A percentile compares a stretch with the other conserved stretches of the same genome.
Conservation (phyloP, 64 coral and sea anemone genomes). For the Stichodactyla helianthus region DNA sequence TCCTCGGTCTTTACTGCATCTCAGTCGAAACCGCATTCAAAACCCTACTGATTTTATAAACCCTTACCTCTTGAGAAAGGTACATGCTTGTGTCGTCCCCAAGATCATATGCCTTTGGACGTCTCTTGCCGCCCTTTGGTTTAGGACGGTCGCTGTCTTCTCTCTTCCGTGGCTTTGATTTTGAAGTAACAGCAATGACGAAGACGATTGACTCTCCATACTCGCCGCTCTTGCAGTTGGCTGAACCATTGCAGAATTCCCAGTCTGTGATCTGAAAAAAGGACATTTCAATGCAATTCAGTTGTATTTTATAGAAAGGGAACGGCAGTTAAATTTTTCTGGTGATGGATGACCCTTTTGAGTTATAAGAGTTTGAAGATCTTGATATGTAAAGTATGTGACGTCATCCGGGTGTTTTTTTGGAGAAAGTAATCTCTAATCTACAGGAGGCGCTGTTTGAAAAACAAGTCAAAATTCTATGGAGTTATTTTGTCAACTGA, state of each 20-base stretch:
- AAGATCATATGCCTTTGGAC: neutral
- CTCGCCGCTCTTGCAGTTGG: neutral
- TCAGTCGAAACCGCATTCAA: too few species aligned
- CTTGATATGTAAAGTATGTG: too few species aligned
- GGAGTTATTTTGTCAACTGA: too few species aligned
- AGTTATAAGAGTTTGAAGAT: too few species aligned
- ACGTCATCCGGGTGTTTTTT: too few species aligned
- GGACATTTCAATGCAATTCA: neutral
- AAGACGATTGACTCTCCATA: neutral
- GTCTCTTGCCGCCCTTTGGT: neutral
- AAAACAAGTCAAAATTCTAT: too few species aligned
- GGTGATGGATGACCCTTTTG: too few species aligned
- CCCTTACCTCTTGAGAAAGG: neutral
- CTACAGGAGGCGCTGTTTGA: too few species aligned
- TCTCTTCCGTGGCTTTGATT: neutral
- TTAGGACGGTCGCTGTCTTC: neutral
- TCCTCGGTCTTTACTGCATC: too few species aligned
- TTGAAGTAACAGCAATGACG: neutral
- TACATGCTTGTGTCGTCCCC: neutral
- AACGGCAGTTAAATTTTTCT: too few species aligned
- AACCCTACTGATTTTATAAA: neutral
- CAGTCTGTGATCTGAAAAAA: neutral
- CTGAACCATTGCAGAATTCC: neutral
- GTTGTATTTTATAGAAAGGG: too few species aligned
- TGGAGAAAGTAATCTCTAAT: too few species aligned